Evolutionary conservation across 2,113 vertebrate species (phyloP).

Genomic region (Origma solitaria): DNA sequence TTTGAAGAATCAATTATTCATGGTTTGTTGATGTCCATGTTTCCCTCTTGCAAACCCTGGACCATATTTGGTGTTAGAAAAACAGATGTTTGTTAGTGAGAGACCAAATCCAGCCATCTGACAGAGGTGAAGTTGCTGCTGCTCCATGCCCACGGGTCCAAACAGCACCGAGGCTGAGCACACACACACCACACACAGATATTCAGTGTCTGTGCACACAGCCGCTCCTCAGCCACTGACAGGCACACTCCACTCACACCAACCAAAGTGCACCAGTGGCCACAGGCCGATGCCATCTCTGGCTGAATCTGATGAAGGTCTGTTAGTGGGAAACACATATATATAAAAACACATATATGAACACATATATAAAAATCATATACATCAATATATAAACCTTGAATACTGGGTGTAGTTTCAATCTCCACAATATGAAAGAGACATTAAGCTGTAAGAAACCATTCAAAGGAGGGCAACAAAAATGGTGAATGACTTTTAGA

Average conservation of each 20-base stretch:
- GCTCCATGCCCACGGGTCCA: too few relatives aligned
- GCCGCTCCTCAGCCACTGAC: not conserved
- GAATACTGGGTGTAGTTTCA: not conserved
- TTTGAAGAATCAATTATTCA: not conserved
- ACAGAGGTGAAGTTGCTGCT: not conserved
- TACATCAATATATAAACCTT: not conserved
- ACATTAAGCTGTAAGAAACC: not conserved
- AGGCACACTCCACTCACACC: not conserved
- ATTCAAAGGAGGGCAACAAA: not conserved
- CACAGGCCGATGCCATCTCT: not conserved
- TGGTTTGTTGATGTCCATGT: not conserved
- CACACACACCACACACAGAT: too few relatives aligned
- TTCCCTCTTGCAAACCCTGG: not conserved
- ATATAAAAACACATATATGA: too few relatives aligned
- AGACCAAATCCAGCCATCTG: not conserved
- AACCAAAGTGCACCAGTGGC: not conserved
- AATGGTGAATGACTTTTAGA: not conserved
- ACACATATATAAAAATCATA: too few relatives aligned
- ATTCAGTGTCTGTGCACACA: not conserved
- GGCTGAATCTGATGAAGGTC: not conserved
- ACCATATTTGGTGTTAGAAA: not conserved
- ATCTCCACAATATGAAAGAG: not conserved
- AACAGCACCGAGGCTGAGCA: not conserved
- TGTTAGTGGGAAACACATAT: not conserved
- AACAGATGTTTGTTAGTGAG: not conserved